Conservation (phyloP, 2,113 vertebrate genomes). For the Bubo scandiacus region DNA sequence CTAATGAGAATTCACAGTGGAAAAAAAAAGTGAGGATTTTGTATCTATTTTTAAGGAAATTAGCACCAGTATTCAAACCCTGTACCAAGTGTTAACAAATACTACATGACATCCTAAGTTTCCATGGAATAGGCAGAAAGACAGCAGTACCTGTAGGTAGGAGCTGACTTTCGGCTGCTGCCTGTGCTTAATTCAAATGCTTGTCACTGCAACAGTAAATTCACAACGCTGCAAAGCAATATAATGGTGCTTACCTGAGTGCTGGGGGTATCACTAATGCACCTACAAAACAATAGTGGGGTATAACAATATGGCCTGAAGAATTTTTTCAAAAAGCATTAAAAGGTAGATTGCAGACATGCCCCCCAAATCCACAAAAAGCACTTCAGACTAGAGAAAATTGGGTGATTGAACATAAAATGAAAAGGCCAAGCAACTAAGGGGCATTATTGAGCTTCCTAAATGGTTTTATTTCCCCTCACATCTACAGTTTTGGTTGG, state of each 20-base stretch:
- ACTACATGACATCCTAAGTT: neutral
- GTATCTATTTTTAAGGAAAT: neutral
- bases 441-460: neutral
- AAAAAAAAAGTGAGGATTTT: neutral
- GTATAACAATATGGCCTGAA: neutral
- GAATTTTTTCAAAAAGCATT: neutral
- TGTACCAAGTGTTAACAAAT: neutral
- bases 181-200: neutral
- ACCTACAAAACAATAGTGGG: neutral
- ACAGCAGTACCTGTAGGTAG: neutral
- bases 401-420: neutral
- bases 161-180: neutral
- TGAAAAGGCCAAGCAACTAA: neutral
- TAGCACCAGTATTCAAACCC: neutral
- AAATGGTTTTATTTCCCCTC: neutral
- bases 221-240: neutral
- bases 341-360: neutral
- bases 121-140: neutral
- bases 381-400: neutral
- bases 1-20: neutral
- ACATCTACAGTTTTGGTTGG: neutral
- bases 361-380: neutral
- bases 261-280: neutral
- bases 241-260: neutral
- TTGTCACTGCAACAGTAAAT: neutral